phyloP scores from a whole-genome alignment of 2,888 invertebrate genomes.

The Eristalinus aeneus region DNA sequence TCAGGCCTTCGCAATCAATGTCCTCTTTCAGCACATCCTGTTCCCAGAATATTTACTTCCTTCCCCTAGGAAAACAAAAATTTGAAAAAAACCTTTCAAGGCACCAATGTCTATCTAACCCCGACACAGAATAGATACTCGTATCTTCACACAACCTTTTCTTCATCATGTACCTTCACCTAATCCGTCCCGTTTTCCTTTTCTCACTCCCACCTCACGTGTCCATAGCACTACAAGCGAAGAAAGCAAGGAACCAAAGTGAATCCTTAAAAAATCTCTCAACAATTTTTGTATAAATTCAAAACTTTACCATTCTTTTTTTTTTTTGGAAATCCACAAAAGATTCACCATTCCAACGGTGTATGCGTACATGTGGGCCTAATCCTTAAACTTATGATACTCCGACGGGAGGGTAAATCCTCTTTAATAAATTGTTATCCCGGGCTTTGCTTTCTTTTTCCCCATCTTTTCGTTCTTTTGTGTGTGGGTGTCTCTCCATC shows the following conservation, averaged over 20 bases:
- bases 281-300: conserved; percentile 39
- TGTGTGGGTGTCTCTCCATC: not conserved
- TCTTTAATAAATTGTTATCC: conserved; percentile 59
- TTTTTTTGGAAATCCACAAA: not conserved
- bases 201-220: not conserved
- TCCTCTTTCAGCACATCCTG: no score
- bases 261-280: conserved; percentile 6
- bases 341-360: not conserved
- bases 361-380: not conserved
- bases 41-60: no score
- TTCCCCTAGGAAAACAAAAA: no score
- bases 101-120: no score
- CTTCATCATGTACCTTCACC: not conserved
- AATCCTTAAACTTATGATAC: conserved; percentile 55
- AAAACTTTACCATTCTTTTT: conserved; percentile 5
- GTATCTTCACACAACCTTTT: not conserved
- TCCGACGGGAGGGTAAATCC: conserved; percentile 41
- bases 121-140: no score
- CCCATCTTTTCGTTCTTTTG: conserved; percentile 5
- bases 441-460: conserved; percentile 11
- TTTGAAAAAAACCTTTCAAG: no score
- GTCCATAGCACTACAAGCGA: not conserved
- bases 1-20: no score
- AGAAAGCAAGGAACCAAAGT: not conserved
- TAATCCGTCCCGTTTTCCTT: not conserved